Evolutionary conservation across 2,888 invertebrate genomes (phyloP).

Genomic region (Cremastinae sp.): DNA sequence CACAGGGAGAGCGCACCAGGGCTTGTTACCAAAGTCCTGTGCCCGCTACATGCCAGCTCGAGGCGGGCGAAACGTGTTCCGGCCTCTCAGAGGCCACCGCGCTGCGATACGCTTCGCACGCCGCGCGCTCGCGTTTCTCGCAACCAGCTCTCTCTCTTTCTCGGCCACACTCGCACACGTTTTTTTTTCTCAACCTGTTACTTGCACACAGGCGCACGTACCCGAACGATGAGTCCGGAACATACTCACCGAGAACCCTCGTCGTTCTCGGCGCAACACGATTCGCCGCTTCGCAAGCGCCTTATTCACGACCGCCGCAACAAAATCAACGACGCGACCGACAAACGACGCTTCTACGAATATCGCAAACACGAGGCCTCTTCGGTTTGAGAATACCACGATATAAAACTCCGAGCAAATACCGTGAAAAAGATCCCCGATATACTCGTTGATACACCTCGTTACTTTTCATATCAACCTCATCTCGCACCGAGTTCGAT

Average conservation of each 20-base stretch:
- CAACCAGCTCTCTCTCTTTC: conserved; percentile 60
- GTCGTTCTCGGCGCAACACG: background rate
- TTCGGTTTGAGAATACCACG: background rate
- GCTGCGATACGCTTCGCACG: conserved; percentile 64
- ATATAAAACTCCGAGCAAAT: too few species aligned
- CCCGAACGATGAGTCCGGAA: conserved; percentile 41
- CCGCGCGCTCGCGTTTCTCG: conserved; percentile 68
- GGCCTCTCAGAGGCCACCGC: conserved; percentile 51
- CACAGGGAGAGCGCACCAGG: conserved; percentile 45
- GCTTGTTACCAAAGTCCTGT: conserved; percentile 28
- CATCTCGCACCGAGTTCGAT: too few species aligned
- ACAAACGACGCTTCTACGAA: conserved; percentile 18
- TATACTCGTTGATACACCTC: conserved; percentile 24
- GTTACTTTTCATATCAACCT: background rate
- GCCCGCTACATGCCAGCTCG: background rate
- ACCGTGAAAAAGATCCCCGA: background rate
- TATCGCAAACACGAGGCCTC: background rate
- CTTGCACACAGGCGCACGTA: background rate
- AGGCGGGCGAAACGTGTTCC: too few species aligned
- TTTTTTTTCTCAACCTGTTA: background rate
- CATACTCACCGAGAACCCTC: conserved; percentile 8
- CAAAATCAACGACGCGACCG: conserved; percentile 1
- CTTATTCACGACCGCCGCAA: too few species aligned
- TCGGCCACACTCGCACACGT: conserved; percentile 22
- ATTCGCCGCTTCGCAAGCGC: background rate